Base-by-base conservation (phyloP, 2,888 invertebrate genomes). In the Phyllotreta striolata region DNA sequence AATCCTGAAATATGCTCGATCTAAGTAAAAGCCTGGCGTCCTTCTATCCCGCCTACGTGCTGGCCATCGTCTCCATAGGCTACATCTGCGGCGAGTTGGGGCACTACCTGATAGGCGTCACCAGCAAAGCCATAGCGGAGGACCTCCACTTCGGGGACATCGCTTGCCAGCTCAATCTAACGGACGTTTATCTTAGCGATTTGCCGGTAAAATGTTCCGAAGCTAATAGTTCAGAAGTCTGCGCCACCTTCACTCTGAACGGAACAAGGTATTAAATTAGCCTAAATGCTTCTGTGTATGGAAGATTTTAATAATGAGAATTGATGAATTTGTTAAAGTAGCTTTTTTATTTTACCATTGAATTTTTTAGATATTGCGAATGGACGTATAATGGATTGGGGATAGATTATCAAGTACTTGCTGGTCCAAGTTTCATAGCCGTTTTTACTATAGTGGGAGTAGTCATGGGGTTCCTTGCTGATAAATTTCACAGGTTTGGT, bases 351-450 rank as follows among this genome's bases (percentile, higher is more conserved):
- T 51, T 51, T n/a, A n/a, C n/a, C n/a, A n/a, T n/a, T 49, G 9
- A 44, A 47, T 47, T 49, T 35, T 49, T 49, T 35, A 63, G 63
- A 39, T 92, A 92, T 79, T 96, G 96, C 82, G 92, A 93, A 77
- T 96, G 95, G 95, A 91, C 91, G 77, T 95, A 95, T 85, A 95
- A 93, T 77, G 96, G 96, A 0, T 85, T 95, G 59, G 96, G 96
- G 8, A 85, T 95, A 66, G 93, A 95, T 78, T 96, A 96, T 82
- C 96, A 96, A 83, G 88, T 96, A 67, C 82, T 96, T 66, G 96
- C 96, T 0, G 96, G 96, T 0, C 96, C 96, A 0, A 92, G 93
- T 70, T 96, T 95, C 83, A 95, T 96, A 79, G 90, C 94, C 1
- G 90, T 96, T 39, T 96, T 93, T 82, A 96, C 96, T 0, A 85